phyloP scores from a whole-genome alignment of 2,113 vertebrate species.

The Takifugu bimaculatus region DNA sequence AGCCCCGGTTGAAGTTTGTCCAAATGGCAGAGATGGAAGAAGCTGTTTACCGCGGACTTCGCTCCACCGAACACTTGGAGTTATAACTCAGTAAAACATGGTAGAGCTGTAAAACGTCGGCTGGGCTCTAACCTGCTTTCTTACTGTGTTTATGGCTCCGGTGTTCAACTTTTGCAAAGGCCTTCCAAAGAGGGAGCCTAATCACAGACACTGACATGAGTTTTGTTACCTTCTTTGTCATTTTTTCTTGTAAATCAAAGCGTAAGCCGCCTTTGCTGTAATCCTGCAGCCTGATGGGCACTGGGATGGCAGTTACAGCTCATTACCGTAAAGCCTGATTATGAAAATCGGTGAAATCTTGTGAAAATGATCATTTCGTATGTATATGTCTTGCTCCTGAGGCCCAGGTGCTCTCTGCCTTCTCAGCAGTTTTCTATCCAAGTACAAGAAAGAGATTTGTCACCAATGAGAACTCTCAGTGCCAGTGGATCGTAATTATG shows the following conservation, averaged over 20 bases:
- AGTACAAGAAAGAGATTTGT: too few species aligned
- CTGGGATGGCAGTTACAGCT: constrained; percentile 57
- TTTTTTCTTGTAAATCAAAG: constrained; percentile 57
- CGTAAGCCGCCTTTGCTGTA: constrained; percentile 31
- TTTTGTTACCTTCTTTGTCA: constrained; percentile 22
- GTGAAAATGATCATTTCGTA: too few species aligned
- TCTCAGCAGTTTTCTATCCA: too few species aligned
- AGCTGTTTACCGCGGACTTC: constrained; percentile 10
- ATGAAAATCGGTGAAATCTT: constrained; percentile 35
- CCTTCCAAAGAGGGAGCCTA: constrained; percentile 12
- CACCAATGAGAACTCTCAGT: too few species aligned
- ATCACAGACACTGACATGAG: constrained; percentile 52
- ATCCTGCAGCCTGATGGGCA: constrained; percentile 47
- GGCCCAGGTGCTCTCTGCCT: too few species aligned
- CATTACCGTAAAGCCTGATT: constrained; percentile 38
- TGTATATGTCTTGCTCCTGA: too few species aligned
- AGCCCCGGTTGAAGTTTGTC: constrained; percentile 36
- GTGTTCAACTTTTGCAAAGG: too few species aligned
- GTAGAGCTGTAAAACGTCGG: too few species aligned
- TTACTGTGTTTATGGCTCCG: too few species aligned
- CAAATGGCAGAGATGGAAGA: constrained; percentile 16
- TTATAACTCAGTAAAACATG: not conserved
- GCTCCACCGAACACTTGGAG: constrained; percentile 6
- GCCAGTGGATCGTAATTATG: too few species aligned
- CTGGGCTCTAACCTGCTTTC: too few species aligned